Conservation (phyloP, 2,888 invertebrate genomes). For the Anarsia innoxiella region DNA sequence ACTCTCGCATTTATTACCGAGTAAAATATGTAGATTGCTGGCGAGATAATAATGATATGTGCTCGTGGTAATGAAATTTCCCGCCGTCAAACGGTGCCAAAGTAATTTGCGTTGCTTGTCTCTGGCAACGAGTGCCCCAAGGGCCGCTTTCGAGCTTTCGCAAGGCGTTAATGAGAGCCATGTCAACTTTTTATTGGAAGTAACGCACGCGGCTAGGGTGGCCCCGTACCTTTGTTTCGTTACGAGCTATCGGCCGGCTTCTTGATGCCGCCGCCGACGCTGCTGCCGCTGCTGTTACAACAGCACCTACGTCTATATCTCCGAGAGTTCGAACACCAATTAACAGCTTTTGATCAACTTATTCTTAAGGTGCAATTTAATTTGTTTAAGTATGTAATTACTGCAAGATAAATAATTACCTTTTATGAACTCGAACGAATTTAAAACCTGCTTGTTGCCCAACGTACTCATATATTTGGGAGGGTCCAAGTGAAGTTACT, state of each 20-base stretch:
- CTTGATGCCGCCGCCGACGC: neutral
- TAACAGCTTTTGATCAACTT: slow-evolving; percentile 2
- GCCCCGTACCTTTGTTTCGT: slow-evolving; percentile 13
- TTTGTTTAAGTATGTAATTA: slow-evolving; percentile 9
- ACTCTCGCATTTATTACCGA: slow-evolving; percentile 70
- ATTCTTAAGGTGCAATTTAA: slow-evolving; percentile 9
- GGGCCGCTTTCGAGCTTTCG: slow-evolving; percentile 74
- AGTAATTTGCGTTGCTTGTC: slow-evolving; percentile 75
- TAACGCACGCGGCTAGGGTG: slow-evolving; percentile 40
- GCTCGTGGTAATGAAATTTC: slow-evolving; percentile 76
- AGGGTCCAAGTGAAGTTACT: slow-evolving; percentile 5
- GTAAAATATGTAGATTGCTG: slow-evolving; percentile 75
- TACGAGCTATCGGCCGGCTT: neutral
- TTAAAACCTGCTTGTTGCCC: slow-evolving; percentile 7
- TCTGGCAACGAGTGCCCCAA: slow-evolving; percentile 66
- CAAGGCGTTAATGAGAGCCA: slow-evolving; percentile 67
- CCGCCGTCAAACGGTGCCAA: slow-evolving; percentile 75
- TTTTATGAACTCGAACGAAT: slow-evolving; percentile 9
- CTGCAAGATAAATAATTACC: slow-evolving; percentile 10
- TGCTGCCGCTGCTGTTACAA: neutral
- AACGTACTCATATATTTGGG: slow-evolving; percentile 5
- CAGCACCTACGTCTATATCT: neutral
- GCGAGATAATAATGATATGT: slow-evolving; percentile 75
- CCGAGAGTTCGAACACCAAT: too few species aligned
- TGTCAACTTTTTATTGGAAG: slow-evolving; percentile 56